Evolutionary conservation across 2,113 vertebrate genomes (phyloP).

Genomic region (Blennius ocellaris): DNA sequence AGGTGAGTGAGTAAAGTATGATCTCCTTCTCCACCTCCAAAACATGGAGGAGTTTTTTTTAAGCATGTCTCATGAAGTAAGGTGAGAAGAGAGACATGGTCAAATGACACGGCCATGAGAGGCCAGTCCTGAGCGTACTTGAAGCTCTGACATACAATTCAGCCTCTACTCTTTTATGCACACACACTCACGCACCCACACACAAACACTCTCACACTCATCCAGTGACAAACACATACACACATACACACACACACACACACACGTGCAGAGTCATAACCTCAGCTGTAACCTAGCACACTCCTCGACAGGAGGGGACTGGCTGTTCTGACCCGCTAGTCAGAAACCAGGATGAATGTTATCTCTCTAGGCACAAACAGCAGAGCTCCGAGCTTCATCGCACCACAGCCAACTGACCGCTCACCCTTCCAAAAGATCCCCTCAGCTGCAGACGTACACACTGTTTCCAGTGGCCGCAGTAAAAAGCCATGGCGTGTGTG

Average conservation of each 20-base stretch:
- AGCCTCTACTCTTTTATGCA: conserved; percentile 65
- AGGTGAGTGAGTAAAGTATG: conserved; percentile 23
- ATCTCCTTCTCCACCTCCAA: conserved; percentile 43
- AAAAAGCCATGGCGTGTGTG: conserved; percentile 67
- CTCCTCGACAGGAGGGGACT: conserved; percentile 49
- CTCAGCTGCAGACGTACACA: conserved; percentile 66
- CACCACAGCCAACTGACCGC: conserved; percentile 49
- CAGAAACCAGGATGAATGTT: conserved; percentile 76
- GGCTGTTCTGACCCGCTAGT: conserved; percentile 68
- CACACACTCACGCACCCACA: conserved; percentile 48
- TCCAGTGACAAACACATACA: conserved; percentile 32
- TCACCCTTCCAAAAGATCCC: conserved; percentile 67
- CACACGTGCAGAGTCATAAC: conserved; percentile 42
- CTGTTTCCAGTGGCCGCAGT: conserved; percentile 63
- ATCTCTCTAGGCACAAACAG: conserved; percentile 78
- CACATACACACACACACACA: conserved; percentile 21
- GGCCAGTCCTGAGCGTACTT: conserved; percentile 54
- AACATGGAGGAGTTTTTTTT: conserved; percentile 42
- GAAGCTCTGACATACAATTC: conserved; percentile 58
- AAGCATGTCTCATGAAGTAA: conserved; percentile 69
- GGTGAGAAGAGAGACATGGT: conserved; percentile 37
- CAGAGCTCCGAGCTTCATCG: conserved; percentile 65
- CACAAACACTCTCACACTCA: conserved; percentile 30
- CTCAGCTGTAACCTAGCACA: conserved; percentile 74
- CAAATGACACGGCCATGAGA: conserved; percentile 37